Evolutionary conservation across 2,888 invertebrate genomes (phyloP).

Genomic region (Ceramica pisi): DNA sequence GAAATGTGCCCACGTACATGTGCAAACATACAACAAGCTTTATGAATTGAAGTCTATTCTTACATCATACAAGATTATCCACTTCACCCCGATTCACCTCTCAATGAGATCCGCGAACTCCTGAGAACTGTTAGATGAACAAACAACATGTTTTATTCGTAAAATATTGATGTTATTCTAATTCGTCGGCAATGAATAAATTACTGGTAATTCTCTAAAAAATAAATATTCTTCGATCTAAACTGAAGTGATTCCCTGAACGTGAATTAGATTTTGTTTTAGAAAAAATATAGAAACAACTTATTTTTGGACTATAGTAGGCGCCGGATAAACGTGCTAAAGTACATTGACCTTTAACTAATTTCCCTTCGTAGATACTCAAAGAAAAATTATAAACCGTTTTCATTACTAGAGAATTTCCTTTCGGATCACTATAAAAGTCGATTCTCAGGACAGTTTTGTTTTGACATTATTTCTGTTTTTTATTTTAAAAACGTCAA

Average conservation of each 20-base stretch:
- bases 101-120: constrained; percentile 8
- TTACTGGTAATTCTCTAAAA: constrained; percentile 19
- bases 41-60: constrained; percentile 29
- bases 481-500: too few species aligned
- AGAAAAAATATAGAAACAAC: background rate
- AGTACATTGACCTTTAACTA: too few species aligned
- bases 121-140: constrained; percentile 14
- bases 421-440: too few species aligned
- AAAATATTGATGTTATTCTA: constrained; percentile 49
- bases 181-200: constrained; percentile 36
- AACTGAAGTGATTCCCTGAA: constrained; percentile 15
- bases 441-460: too few species aligned
- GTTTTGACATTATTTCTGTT: too few species aligned
- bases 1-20: background rate
- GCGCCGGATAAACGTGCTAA: too few species aligned
- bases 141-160: constrained; percentile 36
- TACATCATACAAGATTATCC: constrained; percentile 6
- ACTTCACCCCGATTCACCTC: constrained; percentile 16
- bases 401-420: too few species aligned
- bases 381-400: too few species aligned
- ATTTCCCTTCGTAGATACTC: too few species aligned
- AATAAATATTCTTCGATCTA: constrained; percentile 34
- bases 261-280: constrained; percentile 2
- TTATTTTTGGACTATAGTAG: background rate
- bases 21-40: background rate